Evolutionary conservation across 2,888 invertebrate species (phyloP).

Genomic region (Pristionchus mayeri): DNA sequence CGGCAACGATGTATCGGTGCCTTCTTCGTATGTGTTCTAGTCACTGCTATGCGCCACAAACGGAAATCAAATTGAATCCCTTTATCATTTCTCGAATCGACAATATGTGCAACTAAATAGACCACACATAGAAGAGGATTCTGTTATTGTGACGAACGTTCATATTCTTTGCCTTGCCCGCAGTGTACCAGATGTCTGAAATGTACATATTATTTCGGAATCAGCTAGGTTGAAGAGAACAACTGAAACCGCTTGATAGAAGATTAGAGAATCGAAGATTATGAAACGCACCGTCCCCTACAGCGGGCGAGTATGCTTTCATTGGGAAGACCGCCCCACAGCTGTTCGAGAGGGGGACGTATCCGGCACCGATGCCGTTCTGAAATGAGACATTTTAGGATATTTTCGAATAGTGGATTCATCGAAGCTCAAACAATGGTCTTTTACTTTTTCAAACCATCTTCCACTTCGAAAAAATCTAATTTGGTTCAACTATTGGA

Average conservation of each 20-base stretch:
- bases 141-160: neutral
- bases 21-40: too few species aligned
- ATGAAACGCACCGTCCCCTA: neutral
- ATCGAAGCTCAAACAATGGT: too few species aligned
- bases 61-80: too few species aligned
- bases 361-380: neutral
- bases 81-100: too few species aligned
- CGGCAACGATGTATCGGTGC: too few species aligned
- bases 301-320: neutral
- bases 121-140: conserved; percentile 5
- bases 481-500: neutral
- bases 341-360: neutral
- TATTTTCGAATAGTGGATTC: neutral
- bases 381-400: neutral
- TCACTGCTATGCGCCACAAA: too few species aligned
- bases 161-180: neutral
- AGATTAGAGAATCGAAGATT: too few species aligned
- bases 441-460: too few species aligned
- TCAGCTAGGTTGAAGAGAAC: neutral
- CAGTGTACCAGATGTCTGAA: conserved; percentile 25
- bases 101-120: too few species aligned
- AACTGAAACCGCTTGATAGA: too few species aligned
- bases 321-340: neutral
- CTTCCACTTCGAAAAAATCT: too few species aligned
- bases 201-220: too few species aligned